phyloP scores from a whole-genome alignment of 2,113 vertebrate genomes.

The rabbit (Oryctolagus cuniculus) region mOryCun1.1 NC_091453.1:15416501-15417000 shows the following conservation, averaged over 20 bases:
- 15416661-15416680: not conserved
- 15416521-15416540: not conserved
- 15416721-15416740: not conserved
- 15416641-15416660: not conserved
- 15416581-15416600: not conserved
- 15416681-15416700: not conserved
- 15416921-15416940: not conserved
- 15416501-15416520: slow-evolving; percentile 7
- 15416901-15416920: not conserved
- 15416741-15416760: not conserved
- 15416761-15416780: no score
- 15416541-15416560: not conserved
- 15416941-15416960: not conserved
- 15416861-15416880: not conserved
- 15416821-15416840: not conserved
- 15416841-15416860: not conserved
- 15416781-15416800: no score
- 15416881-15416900: not conserved
- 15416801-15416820: not conserved
- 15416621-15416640: not conserved
- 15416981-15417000: not conserved
- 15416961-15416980: not conserved
- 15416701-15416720: not conserved
- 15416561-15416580: not conserved
- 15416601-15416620: not conserved